phyloP scores from a whole-genome alignment of 2,113 vertebrate genomes.

The Corythornis vintsioides region DNA sequence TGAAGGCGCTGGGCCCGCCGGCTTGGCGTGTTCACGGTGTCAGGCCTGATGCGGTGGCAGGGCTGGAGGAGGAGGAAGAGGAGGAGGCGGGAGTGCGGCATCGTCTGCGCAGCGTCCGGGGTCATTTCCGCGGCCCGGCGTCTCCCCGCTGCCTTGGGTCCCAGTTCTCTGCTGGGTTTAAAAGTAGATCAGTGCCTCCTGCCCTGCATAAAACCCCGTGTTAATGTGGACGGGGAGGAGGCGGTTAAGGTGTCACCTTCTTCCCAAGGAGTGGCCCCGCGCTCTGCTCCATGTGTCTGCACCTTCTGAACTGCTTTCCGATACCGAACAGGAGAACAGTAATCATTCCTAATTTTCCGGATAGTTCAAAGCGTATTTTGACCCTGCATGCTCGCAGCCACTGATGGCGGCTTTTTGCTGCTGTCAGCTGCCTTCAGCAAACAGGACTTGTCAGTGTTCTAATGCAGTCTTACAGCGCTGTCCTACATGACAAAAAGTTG shows the following conservation, averaged over 20 bases:
- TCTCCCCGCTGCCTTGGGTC: background rate
- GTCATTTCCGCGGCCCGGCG: no score
- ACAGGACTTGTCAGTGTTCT: background rate
- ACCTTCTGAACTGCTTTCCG: rapidly evolving
- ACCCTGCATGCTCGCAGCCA: rapidly evolving
- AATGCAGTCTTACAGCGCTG: background rate
- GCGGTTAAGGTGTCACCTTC: background rate
- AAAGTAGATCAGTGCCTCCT: background rate
- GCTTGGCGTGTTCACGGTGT: no score
- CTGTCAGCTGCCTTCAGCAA: background rate
- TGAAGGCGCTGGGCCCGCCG: background rate
- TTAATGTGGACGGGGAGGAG: rapidly evolving
- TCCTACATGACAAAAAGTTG: no score
- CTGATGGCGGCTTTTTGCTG: background rate
- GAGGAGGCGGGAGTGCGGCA: background rate
- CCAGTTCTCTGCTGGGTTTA: background rate
- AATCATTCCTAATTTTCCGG: rapidly evolving
- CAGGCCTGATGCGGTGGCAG: background rate
- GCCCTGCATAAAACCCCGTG: no score
- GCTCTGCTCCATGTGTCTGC: background rate
- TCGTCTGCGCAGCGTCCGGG: background rate
- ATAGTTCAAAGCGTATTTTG: no score
- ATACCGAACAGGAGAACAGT: rapidly evolving
- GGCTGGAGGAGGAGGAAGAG: background rate
- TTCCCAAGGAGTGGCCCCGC: rapidly evolving